Percentiles rank a stretch among this genome's conserved stretches.
Evolutionary conservation across 2,888 invertebrate species (phyloP).

Genomic region (Dryomyza anilis): DNA sequence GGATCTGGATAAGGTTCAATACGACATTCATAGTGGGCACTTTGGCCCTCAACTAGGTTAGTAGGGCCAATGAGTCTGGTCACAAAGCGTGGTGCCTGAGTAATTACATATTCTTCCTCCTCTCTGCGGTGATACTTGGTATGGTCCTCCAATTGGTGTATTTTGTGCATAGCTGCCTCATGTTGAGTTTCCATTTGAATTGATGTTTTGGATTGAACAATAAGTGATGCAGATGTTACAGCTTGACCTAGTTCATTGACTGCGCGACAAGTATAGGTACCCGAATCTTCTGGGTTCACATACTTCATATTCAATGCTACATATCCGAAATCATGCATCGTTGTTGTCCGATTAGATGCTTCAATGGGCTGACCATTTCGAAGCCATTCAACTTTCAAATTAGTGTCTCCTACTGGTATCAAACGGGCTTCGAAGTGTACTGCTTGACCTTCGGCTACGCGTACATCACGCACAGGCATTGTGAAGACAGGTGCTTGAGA

Average conservation of each 20-base stretch:
- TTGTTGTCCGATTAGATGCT: slow-evolving; percentile 89
- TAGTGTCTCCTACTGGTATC: slow-evolving; percentile 92
- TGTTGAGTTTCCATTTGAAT: slow-evolving; percentile 88
- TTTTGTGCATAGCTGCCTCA: slow-evolving; percentile 84
- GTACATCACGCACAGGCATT: slow-evolving; percentile 84
- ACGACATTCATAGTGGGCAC: slow-evolving; percentile 90
- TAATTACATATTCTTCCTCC: slow-evolving; percentile 80
- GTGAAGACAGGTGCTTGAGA: slow-evolving; percentile 93
- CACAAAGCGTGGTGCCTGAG: slow-evolving; percentile 83
- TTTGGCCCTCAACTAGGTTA: slow-evolving; percentile 84
- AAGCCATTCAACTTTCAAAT: slow-evolving; percentile 91
- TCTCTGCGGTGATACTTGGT: slow-evolving; percentile 79
- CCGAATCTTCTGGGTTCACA: slow-evolving; percentile 93
- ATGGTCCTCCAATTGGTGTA: slow-evolving; percentile 83
- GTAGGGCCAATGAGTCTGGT: slow-evolving; percentile 85
- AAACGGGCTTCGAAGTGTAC: slow-evolving; percentile 93
- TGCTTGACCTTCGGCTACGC: slow-evolving; percentile 87
- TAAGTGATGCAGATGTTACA: slow-evolving; percentile 88
- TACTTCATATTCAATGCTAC: slow-evolving; percentile 94
- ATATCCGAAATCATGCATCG: slow-evolving; percentile 98
- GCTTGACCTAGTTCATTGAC: slow-evolving; percentile 93
- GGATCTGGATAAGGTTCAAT: slow-evolving; percentile 92
- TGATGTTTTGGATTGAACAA: slow-evolving; percentile 87
- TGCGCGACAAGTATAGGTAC: slow-evolving; percentile 94
- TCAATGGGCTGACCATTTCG: slow-evolving; percentile 89